Conservation (phyloP, 2,797 vertebrate species). For the Sebastes iracundus region DNA sequence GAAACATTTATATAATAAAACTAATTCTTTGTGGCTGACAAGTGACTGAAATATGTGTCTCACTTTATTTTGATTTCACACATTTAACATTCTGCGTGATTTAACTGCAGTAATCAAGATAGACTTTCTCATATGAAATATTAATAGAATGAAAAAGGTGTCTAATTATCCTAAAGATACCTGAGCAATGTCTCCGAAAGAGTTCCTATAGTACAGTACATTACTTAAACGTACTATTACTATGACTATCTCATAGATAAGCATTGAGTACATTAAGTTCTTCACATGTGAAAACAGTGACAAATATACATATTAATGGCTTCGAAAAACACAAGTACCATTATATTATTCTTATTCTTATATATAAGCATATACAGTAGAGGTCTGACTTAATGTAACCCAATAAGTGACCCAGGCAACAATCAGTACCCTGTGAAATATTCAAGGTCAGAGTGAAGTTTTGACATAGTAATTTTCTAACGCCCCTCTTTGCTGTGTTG, state of each 20-base stretch:
- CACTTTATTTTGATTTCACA: background rate
- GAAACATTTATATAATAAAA: slow-evolving; percentile 7
- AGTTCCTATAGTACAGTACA: background rate
- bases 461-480: background rate
- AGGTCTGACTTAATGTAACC: background rate
- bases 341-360: background rate
- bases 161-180: background rate
- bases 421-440: background rate
- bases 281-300: background rate
- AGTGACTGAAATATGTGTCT: background rate
- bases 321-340: background rate
- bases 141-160: background rate
- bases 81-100: background rate
- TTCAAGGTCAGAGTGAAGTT: background rate
- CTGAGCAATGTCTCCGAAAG: background rate
- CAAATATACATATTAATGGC: background rate
- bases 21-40: background rate
- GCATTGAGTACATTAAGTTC: background rate
- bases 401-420: background rate
- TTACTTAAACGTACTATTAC: background rate
- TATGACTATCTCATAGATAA: background rate
- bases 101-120: background rate
- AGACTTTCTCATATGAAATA: slow-evolving; percentile 7
- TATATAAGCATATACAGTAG: background rate
- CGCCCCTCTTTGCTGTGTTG: background rate